Base-by-base conservation (phyloP, 2,113 vertebrate genomes). In the Acinonyx jubatus region DNA sequence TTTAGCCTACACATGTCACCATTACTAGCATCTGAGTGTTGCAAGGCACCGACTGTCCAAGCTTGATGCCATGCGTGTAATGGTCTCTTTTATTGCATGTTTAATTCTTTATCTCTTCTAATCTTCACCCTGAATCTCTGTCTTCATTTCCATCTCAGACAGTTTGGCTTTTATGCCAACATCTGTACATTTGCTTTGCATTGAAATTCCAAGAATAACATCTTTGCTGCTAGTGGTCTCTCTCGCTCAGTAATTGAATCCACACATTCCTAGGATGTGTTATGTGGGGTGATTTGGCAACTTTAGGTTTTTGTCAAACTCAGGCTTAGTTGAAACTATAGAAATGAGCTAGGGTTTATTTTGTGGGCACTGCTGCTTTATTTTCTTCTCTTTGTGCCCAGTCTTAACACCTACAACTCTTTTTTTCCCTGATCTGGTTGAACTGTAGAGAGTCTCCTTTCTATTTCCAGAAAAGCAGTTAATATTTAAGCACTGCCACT, bases 171-270 rank as follows among this genome's bases (percentile, higher is more conserved):
- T 97, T 1, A 0, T 98, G 96, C 83, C 97, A 98, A 87, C 97
- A 97, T 98, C 96, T 98, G 97, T 97, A 97, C 68, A 91, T 98
- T 98, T 98, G 93, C 97, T 98, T 98, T 98, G 86, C 96, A 74
- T 94, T 98, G 89, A 96, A 92, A 97, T 93, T 97, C 89, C 27
- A 92, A 94, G 95, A 98, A 96, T 94, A 98, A 83, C 81, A 82
- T 95, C 69, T 96, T 86, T 98, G 92, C 94, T 97, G 79, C 93
- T 97, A 50, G 87, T 98, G 91, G 97, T 89, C 55, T 97, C 69
- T 61, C n/a, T 96, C 61, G 66, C 69, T 90, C 3, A 63, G 71
- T 96, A 96, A 98, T 97, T 98, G 97, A 98, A 97, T 97, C 41
- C 36, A 69, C 91, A 50, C 52, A 80, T 98, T 94, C 48, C 55